Base-by-base conservation (phyloP, 23 tunicate species). In the Corella eumyota region DNA sequence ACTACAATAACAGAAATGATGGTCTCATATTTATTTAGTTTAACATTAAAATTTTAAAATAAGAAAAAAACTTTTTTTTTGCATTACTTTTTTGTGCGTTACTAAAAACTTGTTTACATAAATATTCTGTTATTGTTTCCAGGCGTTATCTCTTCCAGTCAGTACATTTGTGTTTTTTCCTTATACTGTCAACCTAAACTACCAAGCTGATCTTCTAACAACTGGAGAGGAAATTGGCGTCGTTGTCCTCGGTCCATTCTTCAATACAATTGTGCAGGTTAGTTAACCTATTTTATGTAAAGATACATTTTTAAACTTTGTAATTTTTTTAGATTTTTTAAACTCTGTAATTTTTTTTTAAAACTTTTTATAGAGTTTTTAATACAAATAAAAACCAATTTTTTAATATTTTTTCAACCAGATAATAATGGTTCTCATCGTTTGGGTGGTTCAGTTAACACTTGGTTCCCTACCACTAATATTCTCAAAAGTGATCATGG, bases 121-220 rank as follows among this genome's bases (percentile, higher is more conserved):
- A n/a, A n/a, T n/a, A n/a, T n/a, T n/a, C n/a, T n/a, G n/a, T n/a
- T n/a, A n/a, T n/a, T n/a, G n/a, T n/a, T n/a, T 60, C 7, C 52
- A 79, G 88, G 96, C 88, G 22, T 54, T 82, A 4, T 36, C 68
- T 6, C 61, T 88, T 11, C 96, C 96, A 22, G 96, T 88, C 36
- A 88, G 70, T 38, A 56, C 96, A 9, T 88, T 88, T 45, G 78
- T 74, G 44, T 88, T 88, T 38, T 75, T 67, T 56, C 96, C 96
- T 3, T 88, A 88, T 63, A 88, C 97, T 0, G 97, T 90, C 34
- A 93, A 80, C 58, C 72, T 90, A 56, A 80, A 80, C 56, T 90
- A 90, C 56, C 97, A 90, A 65, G 34, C 79, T 30, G 97, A 90
- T 60, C 71, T 80, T 15, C 69, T 90, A 17, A 60, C 68, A 13